phyloP scores from a whole-genome alignment of 1,140 invertebrate genomes.

The Carposina sasakii region DNA sequence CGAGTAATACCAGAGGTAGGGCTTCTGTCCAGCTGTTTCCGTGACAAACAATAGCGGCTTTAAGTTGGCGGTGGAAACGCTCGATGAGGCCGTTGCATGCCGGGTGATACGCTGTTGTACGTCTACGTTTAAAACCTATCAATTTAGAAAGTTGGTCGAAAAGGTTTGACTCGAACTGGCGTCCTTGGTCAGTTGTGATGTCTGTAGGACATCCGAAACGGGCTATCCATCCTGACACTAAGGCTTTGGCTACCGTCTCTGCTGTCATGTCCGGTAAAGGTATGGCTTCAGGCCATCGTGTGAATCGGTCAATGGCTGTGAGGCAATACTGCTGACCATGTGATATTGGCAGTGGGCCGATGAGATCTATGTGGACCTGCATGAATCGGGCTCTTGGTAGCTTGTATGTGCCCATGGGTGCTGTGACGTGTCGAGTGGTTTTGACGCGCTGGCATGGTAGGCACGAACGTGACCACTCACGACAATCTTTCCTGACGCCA shows the following conservation, averaged over 20 bases:
- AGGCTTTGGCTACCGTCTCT: not conserved
- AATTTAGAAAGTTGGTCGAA: not conserved
- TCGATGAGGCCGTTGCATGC: slow-evolving; percentile 2
- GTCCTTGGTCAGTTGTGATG: slow-evolving; percentile 2
- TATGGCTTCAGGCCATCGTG: not conserved
- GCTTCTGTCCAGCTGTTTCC: slow-evolving; percentile 26
- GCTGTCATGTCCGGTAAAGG: not conserved
- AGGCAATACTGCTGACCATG: not conserved
- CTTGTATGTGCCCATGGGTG: not conserved
- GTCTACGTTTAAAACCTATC: not conserved
- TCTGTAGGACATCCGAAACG: slow-evolving; percentile 6
- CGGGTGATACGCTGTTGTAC: slow-evolving; percentile 1
- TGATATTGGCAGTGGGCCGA: slow-evolving; percentile 1
- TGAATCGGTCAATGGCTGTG: not conserved
- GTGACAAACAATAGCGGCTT: slow-evolving; percentile 4
- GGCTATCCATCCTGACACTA: not conserved
- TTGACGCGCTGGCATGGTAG: not conserved
- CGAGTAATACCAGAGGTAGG: slow-evolving; percentile 37
- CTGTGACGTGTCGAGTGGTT: not conserved
- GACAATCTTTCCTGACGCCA: not conserved
- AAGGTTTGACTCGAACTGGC: slow-evolving; percentile 6
- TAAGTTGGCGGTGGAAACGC: slow-evolving; percentile 2
- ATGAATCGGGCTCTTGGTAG: not conserved
- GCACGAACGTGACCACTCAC: not conserved
- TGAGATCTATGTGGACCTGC: not conserved